Evolutionary conservation across 1,140 invertebrate species (phyloP).

Genomic region (Prorops nasuta): DNA sequence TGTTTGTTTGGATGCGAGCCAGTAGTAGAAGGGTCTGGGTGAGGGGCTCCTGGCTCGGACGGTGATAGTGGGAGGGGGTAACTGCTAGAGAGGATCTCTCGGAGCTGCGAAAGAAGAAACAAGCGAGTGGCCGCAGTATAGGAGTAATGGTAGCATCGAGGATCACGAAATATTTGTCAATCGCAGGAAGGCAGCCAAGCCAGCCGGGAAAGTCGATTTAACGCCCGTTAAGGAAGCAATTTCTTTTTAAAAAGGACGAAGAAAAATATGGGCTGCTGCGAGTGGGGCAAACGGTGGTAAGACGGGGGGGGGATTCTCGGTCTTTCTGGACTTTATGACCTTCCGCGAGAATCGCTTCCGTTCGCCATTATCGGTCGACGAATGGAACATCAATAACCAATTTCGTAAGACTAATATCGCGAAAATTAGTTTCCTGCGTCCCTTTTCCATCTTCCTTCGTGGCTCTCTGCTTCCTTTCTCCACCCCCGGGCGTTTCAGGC

Average conservation of each 20-base stretch:
- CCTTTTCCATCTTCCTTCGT: slow-evolving; percentile 8
- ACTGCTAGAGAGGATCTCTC: too few species aligned
- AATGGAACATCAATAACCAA: slow-evolving; percentile 51
- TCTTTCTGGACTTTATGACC: slow-evolving; percentile 27
- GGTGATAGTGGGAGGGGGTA: too few species aligned
- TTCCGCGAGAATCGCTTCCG: slow-evolving; percentile 31
- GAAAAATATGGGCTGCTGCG: too few species aligned
- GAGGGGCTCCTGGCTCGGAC: too few species aligned
- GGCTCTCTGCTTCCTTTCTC: neutral
- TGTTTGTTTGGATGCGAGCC: too few species aligned
- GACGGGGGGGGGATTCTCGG: slow-evolving; percentile 29
- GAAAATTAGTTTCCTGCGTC: slow-evolving; percentile 45
- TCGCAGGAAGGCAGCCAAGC: slow-evolving; percentile 21
- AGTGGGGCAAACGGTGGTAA: too few species aligned
- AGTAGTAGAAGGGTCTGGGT: too few species aligned
- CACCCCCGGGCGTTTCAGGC: too few species aligned
- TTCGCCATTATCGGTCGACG: slow-evolving; percentile 31
- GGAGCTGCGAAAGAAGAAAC: neutral
- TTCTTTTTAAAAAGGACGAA: slow-evolving; percentile 30
- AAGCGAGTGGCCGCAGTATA: slow-evolving; percentile 6
- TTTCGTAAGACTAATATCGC: slow-evolving; percentile 51
- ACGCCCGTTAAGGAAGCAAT: slow-evolving; percentile 36
- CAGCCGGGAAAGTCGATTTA: slow-evolving; percentile 31
- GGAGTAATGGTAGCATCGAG: neutral
- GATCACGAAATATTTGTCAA: slow-evolving; percentile 29